phyloP scores from a whole-genome alignment of 2,797 vertebrate genomes.

The Lepus oiostolus region DNA sequence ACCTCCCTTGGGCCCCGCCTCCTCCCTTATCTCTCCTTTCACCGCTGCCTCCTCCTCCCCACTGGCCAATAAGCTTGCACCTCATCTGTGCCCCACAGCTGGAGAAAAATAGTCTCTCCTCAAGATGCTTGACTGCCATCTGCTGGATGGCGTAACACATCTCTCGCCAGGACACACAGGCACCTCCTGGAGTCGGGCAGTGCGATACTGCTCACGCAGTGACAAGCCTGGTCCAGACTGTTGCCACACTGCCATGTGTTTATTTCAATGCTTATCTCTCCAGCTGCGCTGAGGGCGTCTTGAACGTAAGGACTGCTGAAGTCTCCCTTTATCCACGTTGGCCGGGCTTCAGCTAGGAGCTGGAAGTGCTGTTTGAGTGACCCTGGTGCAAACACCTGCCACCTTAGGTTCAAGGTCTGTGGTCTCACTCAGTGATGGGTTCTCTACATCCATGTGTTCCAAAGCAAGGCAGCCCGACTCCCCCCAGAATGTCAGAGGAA shows the following conservation, averaged over 20 bases:
- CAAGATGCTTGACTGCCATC: constrained; percentile 77
- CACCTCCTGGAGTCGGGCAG: no score
- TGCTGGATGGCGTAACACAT: constrained; percentile 66
- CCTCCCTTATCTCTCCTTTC: neutral
- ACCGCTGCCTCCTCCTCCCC: rapidly evolving
- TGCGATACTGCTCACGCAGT: rapidly evolving
- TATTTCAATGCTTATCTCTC: neutral
- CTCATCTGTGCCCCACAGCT: neutral
- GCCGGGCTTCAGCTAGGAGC: neutral
- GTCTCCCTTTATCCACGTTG: neutral
- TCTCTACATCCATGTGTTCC: neutral
- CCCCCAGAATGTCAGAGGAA: neutral
- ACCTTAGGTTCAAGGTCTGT: neutral
- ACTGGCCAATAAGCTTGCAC: neutral
- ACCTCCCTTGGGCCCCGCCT: neutral
- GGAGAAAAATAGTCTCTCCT: neutral
- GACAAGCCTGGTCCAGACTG: neutral
- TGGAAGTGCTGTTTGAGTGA: neutral
- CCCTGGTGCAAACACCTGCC: neutral
- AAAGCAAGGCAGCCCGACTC: neutral
- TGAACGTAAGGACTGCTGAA: neutral
- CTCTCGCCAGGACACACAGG: neutral
- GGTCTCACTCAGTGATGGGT: neutral
- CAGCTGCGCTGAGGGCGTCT: neutral
- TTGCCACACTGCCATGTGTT: neutral